Conservation (phyloP, 1,140 invertebrate species). For the Mesaphorura yosii region DNA sequence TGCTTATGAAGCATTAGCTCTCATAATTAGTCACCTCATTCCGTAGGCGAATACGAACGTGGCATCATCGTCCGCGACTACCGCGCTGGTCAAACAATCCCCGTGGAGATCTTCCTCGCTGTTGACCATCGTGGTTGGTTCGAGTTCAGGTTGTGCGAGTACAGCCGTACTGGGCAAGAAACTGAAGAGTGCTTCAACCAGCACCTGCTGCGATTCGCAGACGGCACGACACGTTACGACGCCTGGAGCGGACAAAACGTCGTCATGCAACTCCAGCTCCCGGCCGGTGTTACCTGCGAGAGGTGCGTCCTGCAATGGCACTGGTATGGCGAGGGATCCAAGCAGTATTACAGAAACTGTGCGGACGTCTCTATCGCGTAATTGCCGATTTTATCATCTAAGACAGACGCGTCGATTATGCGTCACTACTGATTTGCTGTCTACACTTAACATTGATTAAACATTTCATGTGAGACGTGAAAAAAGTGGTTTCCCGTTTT, state of each 20-base stretch:
- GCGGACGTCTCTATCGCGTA: constrained; percentile 36
- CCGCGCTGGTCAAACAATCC: constrained; percentile 34
- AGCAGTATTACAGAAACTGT: too few species aligned
- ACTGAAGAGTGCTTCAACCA: constrained; percentile 36
- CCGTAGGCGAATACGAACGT: constrained; percentile 41
- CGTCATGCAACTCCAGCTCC: constrained; percentile 11
- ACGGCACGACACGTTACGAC: constrained; percentile 37
- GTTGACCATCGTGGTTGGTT: constrained; percentile 41
- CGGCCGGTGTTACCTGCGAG: too few species aligned
- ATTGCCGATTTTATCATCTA: too few species aligned
- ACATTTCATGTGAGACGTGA: too few species aligned
- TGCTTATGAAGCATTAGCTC: too few species aligned
- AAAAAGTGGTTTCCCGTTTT: too few species aligned
- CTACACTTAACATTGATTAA: too few species aligned
- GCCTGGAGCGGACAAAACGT: neutral
- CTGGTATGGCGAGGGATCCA: constrained; percentile 35
- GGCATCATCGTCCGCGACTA: constrained; percentile 39
- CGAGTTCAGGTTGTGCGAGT: constrained; percentile 36
- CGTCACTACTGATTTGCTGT: too few species aligned
- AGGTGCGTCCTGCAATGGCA: constrained; percentile 32
- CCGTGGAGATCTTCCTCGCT: constrained; percentile 37
- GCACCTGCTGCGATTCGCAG: constrained; percentile 25
- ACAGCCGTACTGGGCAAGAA: constrained; percentile 31
- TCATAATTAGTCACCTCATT: too few species aligned
- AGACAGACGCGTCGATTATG: too few species aligned